Conservation (phyloP, 2,888 invertebrate genomes). For the Drosophila mimetica region DNA sequence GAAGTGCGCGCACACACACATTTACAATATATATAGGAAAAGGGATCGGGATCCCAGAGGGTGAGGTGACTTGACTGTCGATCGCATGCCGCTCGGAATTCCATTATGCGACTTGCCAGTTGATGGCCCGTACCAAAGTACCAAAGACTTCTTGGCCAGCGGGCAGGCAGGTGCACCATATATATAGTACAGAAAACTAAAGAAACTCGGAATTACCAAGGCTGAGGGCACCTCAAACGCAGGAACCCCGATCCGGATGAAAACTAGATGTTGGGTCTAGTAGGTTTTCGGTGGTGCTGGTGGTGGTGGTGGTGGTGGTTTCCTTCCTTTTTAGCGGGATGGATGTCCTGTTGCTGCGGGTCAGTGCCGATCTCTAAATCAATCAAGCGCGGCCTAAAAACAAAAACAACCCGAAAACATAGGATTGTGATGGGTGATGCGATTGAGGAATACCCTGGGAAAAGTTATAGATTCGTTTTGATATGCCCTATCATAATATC, state of each 20-base stretch:
- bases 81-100: conserved; percentile 71
- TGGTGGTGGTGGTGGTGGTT: conserved; percentile 25
- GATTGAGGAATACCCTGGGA: not conserved
- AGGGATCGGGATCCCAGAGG: conserved; percentile 12
- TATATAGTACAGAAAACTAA: not conserved
- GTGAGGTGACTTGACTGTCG: conserved; percentile 42
- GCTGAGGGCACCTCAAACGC: not conserved
- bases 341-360: conserved; percentile 58
- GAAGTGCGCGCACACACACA: conserved; percentile 12
- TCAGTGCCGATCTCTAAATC: conserved; percentile 72
- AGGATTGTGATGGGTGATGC: accelerated
- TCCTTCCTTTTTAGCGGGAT: conserved; percentile 28
- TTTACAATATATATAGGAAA: not conserved
- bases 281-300: not conserved
- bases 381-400: conserved; percentile 74
- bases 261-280: conserved; percentile 7
- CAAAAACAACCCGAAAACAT: conserved; percentile 48
- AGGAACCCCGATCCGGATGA: conserved; percentile 5
- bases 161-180: conserved; percentile 65
- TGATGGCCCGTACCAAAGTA: conserved; percentile 44
- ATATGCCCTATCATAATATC: too few species aligned
- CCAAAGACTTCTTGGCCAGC: conserved; percentile 55
- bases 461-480: not conserved
- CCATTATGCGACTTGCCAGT: conserved; percentile 62
- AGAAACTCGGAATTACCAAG: not conserved